phyloP scores from a whole-genome alignment of 1,140 invertebrate genomes.

The Gonioctena quinquepunctata region DNA sequence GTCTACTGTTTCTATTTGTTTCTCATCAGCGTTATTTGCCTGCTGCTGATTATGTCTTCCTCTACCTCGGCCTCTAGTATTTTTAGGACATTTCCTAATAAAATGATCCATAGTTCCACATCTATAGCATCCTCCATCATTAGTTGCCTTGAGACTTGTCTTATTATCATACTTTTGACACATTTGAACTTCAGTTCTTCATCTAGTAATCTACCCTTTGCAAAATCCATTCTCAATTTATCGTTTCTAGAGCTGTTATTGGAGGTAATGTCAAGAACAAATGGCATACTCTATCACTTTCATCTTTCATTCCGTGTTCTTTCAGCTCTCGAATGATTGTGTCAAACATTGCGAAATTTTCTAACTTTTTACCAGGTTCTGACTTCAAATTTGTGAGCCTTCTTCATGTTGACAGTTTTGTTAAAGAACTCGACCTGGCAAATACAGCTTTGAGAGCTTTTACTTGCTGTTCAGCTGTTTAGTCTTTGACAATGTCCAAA shows the following conservation, averaged over 20 bases:
- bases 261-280: constrained; percentile 51
- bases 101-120: no score
- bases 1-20: no score
- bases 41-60: no score
- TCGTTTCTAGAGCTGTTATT: constrained; percentile 55
- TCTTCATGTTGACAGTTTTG: neutral
- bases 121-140: no score
- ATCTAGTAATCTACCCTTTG: constrained; percentile 21
- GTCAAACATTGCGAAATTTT: constrained; percentile 27
- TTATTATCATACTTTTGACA: constrained; percentile 7
- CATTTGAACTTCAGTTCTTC: constrained; percentile 8
- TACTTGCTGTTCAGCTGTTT: constrained; percentile 14
- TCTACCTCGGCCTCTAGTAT: no score
- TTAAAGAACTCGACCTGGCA: neutral
- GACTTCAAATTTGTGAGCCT: neutral
- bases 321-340: constrained; percentile 26
- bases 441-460: constrained; percentile 8
- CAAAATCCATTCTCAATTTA: constrained; percentile 42
- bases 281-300: constrained; percentile 45
- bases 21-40: no score
- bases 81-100: no score
- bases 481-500: constrained; percentile 30
- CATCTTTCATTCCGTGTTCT: constrained; percentile 26
- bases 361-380: neutral
- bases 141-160: neutral